A percentile compares a stretch with the other conserved stretches of the same genome.
Evolutionary conservation across 2,888 invertebrate species (phyloP).

Genomic region (Tenthredo mesomela): DNA sequence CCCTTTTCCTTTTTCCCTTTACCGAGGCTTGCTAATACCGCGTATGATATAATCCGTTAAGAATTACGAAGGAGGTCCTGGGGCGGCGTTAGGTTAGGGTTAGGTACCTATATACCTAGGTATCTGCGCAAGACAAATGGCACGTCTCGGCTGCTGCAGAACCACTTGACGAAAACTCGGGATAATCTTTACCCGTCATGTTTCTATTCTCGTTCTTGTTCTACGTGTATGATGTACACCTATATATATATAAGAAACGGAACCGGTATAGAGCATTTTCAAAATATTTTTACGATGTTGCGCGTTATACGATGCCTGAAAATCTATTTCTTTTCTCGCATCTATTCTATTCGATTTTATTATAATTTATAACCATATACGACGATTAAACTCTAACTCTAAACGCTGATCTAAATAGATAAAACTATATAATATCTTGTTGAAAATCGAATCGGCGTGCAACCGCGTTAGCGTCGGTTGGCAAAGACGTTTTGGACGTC

Average conservation of each 20-base stretch:
- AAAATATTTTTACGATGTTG: background rate
- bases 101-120: background rate
- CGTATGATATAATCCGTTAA: conserved; percentile 1
- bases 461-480: background rate
- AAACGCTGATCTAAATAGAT: background rate
- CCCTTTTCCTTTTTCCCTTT: background rate
- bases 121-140: conserved; percentile 6
- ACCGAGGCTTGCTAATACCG: background rate
- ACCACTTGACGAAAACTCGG: conserved; percentile 10
- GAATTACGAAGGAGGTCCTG: background rate
- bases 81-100: background rate
- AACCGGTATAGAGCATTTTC: background rate
- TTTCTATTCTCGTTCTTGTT: background rate
- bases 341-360: background rate
- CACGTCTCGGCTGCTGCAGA: conserved; percentile 1
- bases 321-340: too few relatives aligned
- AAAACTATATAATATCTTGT: background rate
- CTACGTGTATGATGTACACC: background rate
- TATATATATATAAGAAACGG: background rate
- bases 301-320: background rate
- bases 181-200: conserved; percentile 20
- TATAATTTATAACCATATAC: too few relatives aligned
- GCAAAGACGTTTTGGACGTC: background rate
- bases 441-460: background rate
- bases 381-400: background rate